These are phyloP conservation scores for Gymnoscopelus microlampas DNA, from an alignment of 2,797 vertebrate genomes.

Conservation along the genomic window DNA sequence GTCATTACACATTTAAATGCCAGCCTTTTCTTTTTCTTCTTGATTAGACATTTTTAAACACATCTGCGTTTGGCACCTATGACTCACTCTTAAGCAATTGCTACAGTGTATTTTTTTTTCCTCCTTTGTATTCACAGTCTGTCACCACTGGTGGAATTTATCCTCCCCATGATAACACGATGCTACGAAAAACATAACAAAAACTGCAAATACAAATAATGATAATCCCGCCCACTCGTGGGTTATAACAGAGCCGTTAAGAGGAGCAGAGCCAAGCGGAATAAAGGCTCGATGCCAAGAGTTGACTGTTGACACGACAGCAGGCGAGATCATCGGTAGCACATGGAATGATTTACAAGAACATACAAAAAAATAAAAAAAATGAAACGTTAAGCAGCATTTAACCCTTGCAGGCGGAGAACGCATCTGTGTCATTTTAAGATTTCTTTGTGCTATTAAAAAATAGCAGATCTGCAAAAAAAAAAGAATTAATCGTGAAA, in stretches of 20 bases:
- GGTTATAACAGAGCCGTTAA: too few species aligned
- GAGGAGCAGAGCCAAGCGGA: not conserved
- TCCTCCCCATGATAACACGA: not conserved
- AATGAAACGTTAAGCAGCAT: not conserved
- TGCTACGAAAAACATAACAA: not conserved
- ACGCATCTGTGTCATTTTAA: too few species aligned
- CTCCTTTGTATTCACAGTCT: not conserved
- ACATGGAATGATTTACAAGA: not conserved
- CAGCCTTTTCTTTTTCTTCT: not conserved
- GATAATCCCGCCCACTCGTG: not conserved
- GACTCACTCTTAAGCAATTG: not conserved
- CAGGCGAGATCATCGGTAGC: slow-evolving; percentile 4
- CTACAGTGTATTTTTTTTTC: slow-evolving; percentile 21
- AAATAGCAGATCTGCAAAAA: too few species aligned
- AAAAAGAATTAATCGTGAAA: too few species aligned
- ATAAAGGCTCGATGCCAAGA: not conserved
- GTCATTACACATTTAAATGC: not conserved
- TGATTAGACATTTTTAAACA: not conserved
- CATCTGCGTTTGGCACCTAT: not conserved
- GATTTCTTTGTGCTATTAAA: too few species aligned
- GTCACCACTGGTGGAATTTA: not conserved
- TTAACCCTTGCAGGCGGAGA: too few species aligned
- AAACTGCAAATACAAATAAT: not conserved
- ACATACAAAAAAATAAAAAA: not conserved
- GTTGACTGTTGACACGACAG: slow-evolving; percentile 14